Conservation (phyloP, 2,888 invertebrate species). For the Parnassius smintheus region DNA sequence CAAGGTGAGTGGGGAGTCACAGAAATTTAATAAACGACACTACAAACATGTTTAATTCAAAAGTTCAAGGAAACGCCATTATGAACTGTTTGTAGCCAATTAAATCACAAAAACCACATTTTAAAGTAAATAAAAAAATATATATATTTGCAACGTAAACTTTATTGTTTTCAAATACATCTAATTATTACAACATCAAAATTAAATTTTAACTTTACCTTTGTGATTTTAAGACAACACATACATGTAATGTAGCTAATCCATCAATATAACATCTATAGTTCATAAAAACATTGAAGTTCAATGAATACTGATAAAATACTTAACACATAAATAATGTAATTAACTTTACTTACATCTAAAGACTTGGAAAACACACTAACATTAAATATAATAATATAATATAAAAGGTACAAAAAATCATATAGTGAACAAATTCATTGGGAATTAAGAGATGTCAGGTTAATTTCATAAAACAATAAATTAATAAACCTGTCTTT, state of each 20-base stretch:
- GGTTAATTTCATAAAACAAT: constrained; percentile 42
- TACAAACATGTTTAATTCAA: too few relatives aligned
- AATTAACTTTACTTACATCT: constrained; percentile 46
- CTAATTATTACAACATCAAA: constrained; percentile 60
- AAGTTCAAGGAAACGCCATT: too few relatives aligned
- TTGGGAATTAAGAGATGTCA: constrained; percentile 42
- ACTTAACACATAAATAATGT: constrained; percentile 67
- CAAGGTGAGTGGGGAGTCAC: too few relatives aligned
- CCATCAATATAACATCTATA: constrained; percentile 62
- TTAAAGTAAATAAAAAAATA: not conserved
- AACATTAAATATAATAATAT: constrained; percentile 39
- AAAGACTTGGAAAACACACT: constrained; percentile 62
- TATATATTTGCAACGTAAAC: constrained; percentile 29
- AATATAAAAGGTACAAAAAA: constrained; percentile 33
- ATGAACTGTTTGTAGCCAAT: too few relatives aligned
- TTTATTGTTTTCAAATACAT: constrained; percentile 65
- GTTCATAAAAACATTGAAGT: constrained; percentile 56
- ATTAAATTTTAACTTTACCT: constrained; percentile 55
- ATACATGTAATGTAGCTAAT: constrained; percentile 59
- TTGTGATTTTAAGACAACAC: constrained; percentile 56
- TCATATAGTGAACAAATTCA: constrained; percentile 29
- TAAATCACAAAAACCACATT: too few relatives aligned
- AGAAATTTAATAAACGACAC: too few relatives aligned
- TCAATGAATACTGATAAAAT: constrained; percentile 65
- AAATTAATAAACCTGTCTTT: constrained; percentile 38